A percentile compares a stretch with the other conserved stretches of the same genome.
Conservation (phyloP, 2,888 invertebrate genomes). For the Imbricaverruca yamaguchii region DNA sequence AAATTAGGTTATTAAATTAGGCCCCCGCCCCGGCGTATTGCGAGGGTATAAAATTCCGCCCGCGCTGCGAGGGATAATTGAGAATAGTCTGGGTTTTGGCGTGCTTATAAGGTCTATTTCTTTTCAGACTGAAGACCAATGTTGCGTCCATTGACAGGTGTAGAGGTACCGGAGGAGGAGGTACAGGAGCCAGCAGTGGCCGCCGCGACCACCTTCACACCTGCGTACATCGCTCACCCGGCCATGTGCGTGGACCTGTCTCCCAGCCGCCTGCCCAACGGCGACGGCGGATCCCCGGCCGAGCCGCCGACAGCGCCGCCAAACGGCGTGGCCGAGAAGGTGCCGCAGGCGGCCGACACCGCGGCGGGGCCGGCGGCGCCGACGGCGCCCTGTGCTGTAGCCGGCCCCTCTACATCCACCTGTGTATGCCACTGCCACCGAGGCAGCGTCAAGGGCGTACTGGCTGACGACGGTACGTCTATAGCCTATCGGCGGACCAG, state of each 20-base stretch:
- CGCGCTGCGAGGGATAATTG: no score
- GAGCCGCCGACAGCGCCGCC: neutral
- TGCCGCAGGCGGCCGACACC: neutral
- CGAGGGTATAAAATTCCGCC: no score
- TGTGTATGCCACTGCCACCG: neutral
- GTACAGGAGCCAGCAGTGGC: neutral
- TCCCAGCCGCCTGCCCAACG: slow-evolving; percentile 2
- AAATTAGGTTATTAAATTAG: no score
- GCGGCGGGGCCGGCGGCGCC: neutral
- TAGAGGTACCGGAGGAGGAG: neutral
- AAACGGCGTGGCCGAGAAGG: neutral
- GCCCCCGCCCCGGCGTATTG: no score
- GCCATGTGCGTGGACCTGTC: neutral
- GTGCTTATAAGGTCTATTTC: no score
- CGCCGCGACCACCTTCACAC: neutral
- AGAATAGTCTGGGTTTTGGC: no score
- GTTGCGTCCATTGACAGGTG: neutral
- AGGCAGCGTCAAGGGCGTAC: neutral
- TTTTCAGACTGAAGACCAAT: no score
- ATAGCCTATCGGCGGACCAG: no score
- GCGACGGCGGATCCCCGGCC: neutral
- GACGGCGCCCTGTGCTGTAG: neutral
- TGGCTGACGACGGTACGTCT: neutral
- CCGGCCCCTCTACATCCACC: neutral
- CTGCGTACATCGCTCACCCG: neutral